Evolutionary conservation across 2,797 vertebrate genomes (phyloP), one percentile per base, ranked within the genome.

Genomic region (Muraenolepis orangiensis): DNA sequence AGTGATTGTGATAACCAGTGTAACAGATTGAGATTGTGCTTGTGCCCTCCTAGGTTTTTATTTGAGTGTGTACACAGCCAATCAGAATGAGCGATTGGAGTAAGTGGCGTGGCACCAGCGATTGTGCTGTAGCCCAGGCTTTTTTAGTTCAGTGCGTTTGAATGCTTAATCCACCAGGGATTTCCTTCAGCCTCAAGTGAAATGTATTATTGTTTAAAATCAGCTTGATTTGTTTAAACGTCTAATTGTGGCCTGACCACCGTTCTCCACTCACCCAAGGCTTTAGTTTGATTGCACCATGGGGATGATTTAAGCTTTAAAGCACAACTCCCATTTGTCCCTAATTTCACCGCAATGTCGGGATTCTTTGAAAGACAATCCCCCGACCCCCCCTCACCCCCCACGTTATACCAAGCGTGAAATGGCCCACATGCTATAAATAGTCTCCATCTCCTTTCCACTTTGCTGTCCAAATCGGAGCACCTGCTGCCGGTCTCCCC

Each of bases 401-500:
- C 68, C 34, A 6, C 36, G 76, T 74, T 87, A 85, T 88, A 86
- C 82, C 86, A 72, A 82, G 64, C 76, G 78, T 82, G 68, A 87
- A 89, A 84, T 86, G 79, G 72, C 76, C 78, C 81, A 11, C 85
- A 86, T 72, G 73, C 78, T 81, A 85, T 81, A 76, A 85, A 86
- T 82, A 85, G 79, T 72, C 66, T 77, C 26, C 40, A 68, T 73
- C 73, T 79, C 30, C 10, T 73, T 79, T 75, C 38, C 71, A 30
- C 68, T 66, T 11, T 12, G n/a, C 76, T 83, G 79, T 86, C 81
- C 85, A 71, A 80, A 73, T 51, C 71, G 73, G 74, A 61, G 70
- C 75, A 82, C 73, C 78, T 83, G 76, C 82, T 80, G 74, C 74
- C 76, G 69, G 77, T 74, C 66, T 70, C 57, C 40, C 71, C 51